These are phyloP conservation scores for Corvus moneduloides DNA, from an alignment of 2,113 vertebrate genomes.

Conservation along the genomic window DNA sequence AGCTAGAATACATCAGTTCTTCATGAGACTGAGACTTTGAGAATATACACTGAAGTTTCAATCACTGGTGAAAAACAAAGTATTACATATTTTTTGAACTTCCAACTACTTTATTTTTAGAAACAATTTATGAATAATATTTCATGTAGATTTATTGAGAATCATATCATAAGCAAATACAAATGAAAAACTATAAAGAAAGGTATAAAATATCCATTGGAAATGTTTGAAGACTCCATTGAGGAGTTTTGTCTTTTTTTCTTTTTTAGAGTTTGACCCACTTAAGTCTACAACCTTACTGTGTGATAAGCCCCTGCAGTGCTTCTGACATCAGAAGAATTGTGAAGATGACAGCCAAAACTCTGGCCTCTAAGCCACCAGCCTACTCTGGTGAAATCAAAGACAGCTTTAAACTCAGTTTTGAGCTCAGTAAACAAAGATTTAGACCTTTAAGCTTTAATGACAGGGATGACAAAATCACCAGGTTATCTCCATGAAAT, in stretches of 20 bases:
- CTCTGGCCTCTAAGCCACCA: neutral
- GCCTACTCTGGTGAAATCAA: neutral
- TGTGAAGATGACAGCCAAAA: neutral
- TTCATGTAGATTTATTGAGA: neutral
- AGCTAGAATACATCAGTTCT: neutral
- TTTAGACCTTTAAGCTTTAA: neutral
- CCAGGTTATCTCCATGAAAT: neutral
- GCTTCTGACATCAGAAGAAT: neutral
- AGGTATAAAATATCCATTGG: neutral
- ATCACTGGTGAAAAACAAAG: neutral
- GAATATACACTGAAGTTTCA: neutral
- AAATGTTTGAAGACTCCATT: neutral
- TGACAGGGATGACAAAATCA: neutral
- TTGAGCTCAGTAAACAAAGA: conserved; percentile 8
- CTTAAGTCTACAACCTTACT: neutral
- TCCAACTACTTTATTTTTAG: neutral
- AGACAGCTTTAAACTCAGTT: neutral
- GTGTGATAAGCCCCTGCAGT: neutral
- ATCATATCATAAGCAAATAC: neutral
- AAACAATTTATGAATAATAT: neutral
- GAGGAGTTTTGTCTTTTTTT: neutral
- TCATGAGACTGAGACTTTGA: neutral
- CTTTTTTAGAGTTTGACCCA: neutral
- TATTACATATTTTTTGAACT: neutral
- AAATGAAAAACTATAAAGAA: neutral